These are phyloP conservation scores for Picathartes gymnocephalus DNA, from an alignment of 2,113 vertebrate genomes.

Conservation along the genomic window DNA sequence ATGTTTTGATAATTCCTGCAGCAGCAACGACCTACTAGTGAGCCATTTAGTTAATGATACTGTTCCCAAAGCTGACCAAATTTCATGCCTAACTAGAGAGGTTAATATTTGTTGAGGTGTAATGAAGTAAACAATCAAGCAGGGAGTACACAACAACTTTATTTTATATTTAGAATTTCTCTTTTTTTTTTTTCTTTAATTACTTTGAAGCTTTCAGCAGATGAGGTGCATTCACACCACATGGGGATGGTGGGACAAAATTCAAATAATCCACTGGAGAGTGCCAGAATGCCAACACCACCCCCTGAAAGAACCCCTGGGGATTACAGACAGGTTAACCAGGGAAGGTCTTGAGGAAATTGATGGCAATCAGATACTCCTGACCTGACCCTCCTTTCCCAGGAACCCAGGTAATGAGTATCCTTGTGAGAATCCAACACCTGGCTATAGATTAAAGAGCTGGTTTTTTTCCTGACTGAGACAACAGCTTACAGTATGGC, in stretches of 20 bases:
- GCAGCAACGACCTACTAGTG: background rate
- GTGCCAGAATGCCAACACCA: background rate
- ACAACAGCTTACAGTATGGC: background rate
- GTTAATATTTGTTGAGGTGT: slow-evolving; percentile 30
- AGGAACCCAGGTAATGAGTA: slow-evolving; percentile 27
- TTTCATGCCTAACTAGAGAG: background rate
- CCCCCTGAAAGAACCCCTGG: background rate
- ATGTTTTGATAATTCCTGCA: background rate
- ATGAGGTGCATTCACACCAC: background rate
- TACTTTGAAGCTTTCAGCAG: background rate
- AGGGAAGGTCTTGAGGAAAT: slow-evolving; percentile 20
- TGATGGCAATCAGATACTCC: slow-evolving; percentile 43
- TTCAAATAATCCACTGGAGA: background rate
- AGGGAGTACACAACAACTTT: background rate
- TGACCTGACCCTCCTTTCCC: slow-evolving; percentile 38
- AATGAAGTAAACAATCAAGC: background rate
- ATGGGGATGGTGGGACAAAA: background rate
- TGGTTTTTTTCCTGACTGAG: background rate
- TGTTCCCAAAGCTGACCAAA: background rate
- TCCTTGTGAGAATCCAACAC: slow-evolving; percentile 37
- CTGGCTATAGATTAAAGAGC: slow-evolving; percentile 25
- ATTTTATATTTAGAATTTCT: background rate
- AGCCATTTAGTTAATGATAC: slow-evolving; percentile 3
- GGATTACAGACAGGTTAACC: background rate
- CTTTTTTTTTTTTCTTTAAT: background rate